Evolutionary conservation across 2,888 invertebrate species (phyloP).

Genomic region (Operophtera brumata): DNA sequence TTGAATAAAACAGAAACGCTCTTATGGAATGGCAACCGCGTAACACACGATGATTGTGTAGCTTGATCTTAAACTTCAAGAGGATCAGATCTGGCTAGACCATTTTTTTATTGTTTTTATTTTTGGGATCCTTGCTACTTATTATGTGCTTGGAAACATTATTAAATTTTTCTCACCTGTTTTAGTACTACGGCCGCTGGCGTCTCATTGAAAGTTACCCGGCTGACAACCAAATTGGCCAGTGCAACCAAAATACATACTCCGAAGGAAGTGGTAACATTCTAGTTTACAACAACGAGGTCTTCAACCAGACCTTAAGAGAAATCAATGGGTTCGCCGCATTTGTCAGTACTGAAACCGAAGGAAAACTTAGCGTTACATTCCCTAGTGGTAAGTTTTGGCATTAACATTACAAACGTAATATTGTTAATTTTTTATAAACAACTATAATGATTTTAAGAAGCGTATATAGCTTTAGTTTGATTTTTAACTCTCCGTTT

Average conservation of each 20-base stretch:
- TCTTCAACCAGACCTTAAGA: conserved; percentile 63
- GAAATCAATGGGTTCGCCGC: conserved; percentile 74
- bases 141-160: neutral
- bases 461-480: no score
- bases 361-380: conserved; percentile 74
- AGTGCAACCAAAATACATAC: conserved; percentile 82
- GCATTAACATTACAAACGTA: neutral
- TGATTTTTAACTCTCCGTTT: neutral
- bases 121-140: neutral
- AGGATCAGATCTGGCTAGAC: no score
- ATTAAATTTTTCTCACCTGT: conserved; percentile 9
- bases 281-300: conserved; percentile 50
- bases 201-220: conserved; percentile 83
- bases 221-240: conserved; percentile 79
- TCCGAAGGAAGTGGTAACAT: conserved; percentile 45
- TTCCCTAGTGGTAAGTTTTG: conserved; percentile 51
- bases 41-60: neutral
- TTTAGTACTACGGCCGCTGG: conserved; percentile 71
- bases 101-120: no score
- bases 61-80: no score
- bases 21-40: neutral
- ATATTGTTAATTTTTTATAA: no score
- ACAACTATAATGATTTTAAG: no score
- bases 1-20: neutral
- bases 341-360: conserved; percentile 46